Percentiles rank a stretch among this genome's conserved stretches.
phyloP scores from a whole-genome alignment of 1,140 invertebrate species.

The Oedothorax gibbosus region DNA sequence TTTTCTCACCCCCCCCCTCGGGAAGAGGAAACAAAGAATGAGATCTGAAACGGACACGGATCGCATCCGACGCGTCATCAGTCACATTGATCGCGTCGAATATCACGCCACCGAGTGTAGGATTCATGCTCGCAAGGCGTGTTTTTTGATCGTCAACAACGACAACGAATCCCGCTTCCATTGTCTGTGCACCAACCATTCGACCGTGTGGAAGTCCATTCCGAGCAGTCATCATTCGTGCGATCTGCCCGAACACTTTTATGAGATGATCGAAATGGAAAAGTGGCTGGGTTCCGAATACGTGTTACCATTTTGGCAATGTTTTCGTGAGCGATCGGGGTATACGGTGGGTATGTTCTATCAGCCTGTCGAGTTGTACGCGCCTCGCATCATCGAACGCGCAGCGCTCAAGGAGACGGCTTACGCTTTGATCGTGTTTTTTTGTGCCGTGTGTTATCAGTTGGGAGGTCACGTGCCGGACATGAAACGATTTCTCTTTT shows the following conservation, averaged over 20 bases:
- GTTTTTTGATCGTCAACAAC: too few relatives aligned
- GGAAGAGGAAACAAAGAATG: neutral
- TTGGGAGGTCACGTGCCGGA: neutral
- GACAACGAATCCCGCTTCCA: neutral
- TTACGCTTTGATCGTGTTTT: neutral
- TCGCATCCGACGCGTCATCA: neutral
- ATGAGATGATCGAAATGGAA: neutral
- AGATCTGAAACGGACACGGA: neutral
- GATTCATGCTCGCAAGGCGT: neutral
- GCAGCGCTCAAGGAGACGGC: neutral
- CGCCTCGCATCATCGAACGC: neutral
- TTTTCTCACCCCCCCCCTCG: neutral
- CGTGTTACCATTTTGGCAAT: neutral
- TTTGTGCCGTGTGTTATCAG: neutral
- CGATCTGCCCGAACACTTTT: conserved; percentile 6
- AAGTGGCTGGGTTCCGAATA: neutral
- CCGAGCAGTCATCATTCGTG: neutral
- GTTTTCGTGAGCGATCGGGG: conserved; percentile 1
- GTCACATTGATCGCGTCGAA: neutral
- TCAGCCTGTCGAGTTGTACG: neutral
- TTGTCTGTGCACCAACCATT: neutral
- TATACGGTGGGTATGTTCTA: conserved; percentile 14
- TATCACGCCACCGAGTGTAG: neutral
- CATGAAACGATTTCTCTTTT: conserved; percentile 9
- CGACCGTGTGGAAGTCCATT: neutral